These are phyloP conservation scores for Exaiptasia diaphana DNA, from an alignment of 64 coral and sea anemone species.

Conservation along the genomic window DNA sequence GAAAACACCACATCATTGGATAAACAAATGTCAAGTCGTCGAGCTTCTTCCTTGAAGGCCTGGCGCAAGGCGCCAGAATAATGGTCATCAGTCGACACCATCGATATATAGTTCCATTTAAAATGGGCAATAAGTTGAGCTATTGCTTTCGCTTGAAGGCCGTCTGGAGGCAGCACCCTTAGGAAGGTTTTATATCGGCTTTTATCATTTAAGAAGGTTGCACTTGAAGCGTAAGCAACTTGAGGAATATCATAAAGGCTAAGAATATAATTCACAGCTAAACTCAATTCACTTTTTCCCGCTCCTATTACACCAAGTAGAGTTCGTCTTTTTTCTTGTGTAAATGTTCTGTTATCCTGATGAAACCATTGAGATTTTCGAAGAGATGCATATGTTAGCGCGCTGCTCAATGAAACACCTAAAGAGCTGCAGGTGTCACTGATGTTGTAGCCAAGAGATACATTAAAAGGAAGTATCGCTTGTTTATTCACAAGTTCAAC, in stretches of 20 bases:
- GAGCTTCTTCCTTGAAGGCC: background rate
- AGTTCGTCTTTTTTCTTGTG: background rate
- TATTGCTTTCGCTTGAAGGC: constrained; percentile 51
- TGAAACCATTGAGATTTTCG: too few relatives aligned
- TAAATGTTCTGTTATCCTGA: background rate
- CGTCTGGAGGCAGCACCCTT: constrained; percentile 55
- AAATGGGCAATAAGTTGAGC: constrained; percentile 53
- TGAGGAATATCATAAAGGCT: constrained; percentile 53
- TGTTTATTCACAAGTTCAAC: constrained; percentile 36
- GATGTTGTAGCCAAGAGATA: constrained; percentile 32
- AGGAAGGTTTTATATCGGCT: constrained; percentile 44
- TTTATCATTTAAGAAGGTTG: constrained; percentile 48
- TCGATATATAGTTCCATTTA: constrained; percentile 42
- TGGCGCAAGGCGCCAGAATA: constrained; percentile 34
- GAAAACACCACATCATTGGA: constrained; percentile 27
- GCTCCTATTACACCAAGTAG: constrained; percentile 54
- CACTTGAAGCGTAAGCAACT: constrained; percentile 54
- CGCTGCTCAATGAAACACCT: background rate
- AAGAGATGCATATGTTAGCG: constrained; percentile 17
- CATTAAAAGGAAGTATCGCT: constrained; percentile 30
- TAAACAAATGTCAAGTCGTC: constrained; percentile 20
- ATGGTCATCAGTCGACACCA: constrained; percentile 56
- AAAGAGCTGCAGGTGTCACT: constrained; percentile 33
- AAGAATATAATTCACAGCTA: constrained; percentile 36
- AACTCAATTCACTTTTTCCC: constrained; percentile 37